Conservation (phyloP, 2,888 invertebrate species). For the Hypsopygia costalis region DNA sequence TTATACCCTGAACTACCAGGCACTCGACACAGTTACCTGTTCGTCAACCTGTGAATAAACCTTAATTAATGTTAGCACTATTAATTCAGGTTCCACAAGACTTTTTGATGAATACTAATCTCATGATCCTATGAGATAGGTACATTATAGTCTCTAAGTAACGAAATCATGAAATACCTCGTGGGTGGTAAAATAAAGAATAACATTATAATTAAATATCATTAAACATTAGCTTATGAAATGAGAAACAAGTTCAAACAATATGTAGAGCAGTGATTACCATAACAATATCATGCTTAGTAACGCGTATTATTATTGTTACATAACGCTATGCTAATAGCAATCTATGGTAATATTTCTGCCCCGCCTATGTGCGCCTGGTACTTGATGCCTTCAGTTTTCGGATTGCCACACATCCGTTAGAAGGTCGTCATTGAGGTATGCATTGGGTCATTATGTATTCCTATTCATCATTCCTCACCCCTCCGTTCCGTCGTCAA, state of each 20-base stretch:
- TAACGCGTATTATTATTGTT: conserved; percentile 16
- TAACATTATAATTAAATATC: neutral
- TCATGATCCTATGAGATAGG: too few species aligned
- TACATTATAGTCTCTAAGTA: too few species aligned
- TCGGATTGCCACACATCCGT: neutral
- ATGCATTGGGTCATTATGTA: too few species aligned
- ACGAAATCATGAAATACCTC: neutral
- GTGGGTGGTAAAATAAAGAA: neutral
- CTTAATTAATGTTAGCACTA: too few species aligned
- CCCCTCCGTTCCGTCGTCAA: too few species aligned
- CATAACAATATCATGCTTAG: conserved; percentile 15
- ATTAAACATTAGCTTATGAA: conserved; percentile 8
- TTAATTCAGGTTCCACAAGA: too few species aligned
- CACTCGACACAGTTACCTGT: too few species aligned
- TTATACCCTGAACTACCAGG: too few species aligned
- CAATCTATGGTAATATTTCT: conserved; percentile 20
- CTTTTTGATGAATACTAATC: neutral
- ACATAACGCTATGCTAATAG: conserved; percentile 23
- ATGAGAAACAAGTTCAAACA: conserved; percentile 17
- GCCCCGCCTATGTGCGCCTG: conserved; percentile 21
- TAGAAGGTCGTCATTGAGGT: neutral
- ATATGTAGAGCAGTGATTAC: conserved; percentile 24
- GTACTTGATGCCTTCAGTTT: neutral
- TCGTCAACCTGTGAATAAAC: too few species aligned
- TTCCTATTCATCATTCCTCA: too few species aligned